phyloP scores from a whole-genome alignment of 92 coral and sea anemone species.

The Actinernus sp. region DNA sequence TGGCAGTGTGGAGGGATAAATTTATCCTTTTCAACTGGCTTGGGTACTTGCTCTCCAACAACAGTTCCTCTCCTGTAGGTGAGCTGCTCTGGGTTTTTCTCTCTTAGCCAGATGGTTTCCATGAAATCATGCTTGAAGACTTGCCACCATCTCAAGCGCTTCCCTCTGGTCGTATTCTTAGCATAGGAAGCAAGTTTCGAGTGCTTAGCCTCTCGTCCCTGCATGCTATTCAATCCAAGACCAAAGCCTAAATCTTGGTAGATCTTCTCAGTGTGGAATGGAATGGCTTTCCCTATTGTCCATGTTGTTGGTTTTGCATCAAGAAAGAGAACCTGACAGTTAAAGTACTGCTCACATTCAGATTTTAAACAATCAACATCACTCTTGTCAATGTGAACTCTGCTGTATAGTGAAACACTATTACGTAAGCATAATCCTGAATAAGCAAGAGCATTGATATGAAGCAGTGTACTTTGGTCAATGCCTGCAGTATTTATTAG shows the following conservation, averaged over 20 bases:
- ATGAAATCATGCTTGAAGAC: conserved; percentile 51
- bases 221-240: conserved; percentile 43
- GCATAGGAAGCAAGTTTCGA: conserved; percentile 40
- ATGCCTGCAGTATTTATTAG: conserved; percentile 14
- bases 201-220: conserved; percentile 56
- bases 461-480: conserved; percentile 6
- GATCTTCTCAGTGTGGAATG: conserved; percentile 21
- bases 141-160: conserved; percentile 43
- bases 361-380: conserved; percentile 14
- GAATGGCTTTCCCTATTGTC: conserved; percentile 26
- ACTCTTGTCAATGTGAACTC: conserved; percentile 23
- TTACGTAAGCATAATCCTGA: conserved; percentile 23
- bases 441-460: conserved; percentile 13
- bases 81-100: conserved; percentile 10
- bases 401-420: conserved; percentile 10
- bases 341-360: conserved; percentile 32
- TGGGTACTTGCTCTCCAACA: conserved; percentile 22
- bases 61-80: conserved; percentile 17
- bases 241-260: conserved; percentile 20
- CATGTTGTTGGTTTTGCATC: conserved; percentile 25
- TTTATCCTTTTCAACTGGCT: conserved; percentile 11
- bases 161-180: conserved; percentile 49
- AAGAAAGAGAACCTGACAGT: conserved; percentile 27
- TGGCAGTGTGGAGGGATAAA: conserved; percentile 30
- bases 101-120: conserved; percentile 40